Conservation (phyloP, 2,888 invertebrate species). For the Eupithecia tripunctaria region DNA sequence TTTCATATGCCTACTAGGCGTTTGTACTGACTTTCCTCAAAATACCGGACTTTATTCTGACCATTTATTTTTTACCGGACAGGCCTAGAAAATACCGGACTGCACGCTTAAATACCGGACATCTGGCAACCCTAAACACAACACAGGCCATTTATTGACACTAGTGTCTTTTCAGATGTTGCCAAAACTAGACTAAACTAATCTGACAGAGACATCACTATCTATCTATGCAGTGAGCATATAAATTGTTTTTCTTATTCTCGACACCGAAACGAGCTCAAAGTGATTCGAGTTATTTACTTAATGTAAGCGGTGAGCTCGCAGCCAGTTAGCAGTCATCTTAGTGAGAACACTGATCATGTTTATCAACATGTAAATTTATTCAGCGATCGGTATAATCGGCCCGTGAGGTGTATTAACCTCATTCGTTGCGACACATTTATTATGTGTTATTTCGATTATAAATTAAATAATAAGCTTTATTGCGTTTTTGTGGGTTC, state of each 20-base stretch:
- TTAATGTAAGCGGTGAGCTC: conserved; percentile 60
- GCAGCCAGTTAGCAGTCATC: conserved; percentile 68
- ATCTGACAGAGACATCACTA: too few species aligned
- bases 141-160: too few species aligned
- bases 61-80: too few species aligned
- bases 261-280: conserved; percentile 49
- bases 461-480: conserved; percentile 17
- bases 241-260: conserved; percentile 57
- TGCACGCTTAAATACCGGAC: too few species aligned
- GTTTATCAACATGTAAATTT: conserved; percentile 79
- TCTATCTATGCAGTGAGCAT: too few species aligned
- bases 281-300: conserved; percentile 57
- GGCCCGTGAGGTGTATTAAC: conserved; percentile 74
- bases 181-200: too few species aligned
- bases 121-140: too few species aligned
- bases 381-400: conserved; percentile 80
- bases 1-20: too few species aligned
- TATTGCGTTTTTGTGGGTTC: conserved; percentile 1
- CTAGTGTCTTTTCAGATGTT: too few species aligned
- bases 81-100: too few species aligned
- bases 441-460: conserved; percentile 59
- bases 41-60: too few species aligned
- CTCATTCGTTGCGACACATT: conserved; percentile 72
- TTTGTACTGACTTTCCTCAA: too few species aligned
- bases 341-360: conserved; percentile 74